These are phyloP conservation scores for Trachelus stipa DNA, from an alignment of 2,888 invertebrate species.

Conservation along the genomic window DNA sequence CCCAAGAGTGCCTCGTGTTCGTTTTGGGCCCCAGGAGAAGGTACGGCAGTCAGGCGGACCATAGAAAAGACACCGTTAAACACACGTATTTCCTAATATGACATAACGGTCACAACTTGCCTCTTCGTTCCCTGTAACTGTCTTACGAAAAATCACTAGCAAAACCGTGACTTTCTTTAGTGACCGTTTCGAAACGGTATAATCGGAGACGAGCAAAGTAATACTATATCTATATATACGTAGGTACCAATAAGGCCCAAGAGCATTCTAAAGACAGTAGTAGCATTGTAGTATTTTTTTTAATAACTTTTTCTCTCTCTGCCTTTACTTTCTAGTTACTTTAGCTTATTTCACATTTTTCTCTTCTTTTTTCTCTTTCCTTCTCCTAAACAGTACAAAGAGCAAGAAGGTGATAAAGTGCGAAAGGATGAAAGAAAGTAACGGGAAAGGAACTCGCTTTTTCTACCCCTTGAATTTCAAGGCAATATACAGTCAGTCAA, in stretches of 20 bases:
- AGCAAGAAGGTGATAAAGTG: constrained; percentile 14
- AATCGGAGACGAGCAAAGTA: constrained; percentile 10
- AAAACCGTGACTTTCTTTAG: constrained; percentile 18
- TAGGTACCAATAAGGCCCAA: background rate
- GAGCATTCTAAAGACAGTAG: background rate
- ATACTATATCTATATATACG: background rate
- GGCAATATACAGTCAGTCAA: background rate
- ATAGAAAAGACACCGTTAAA: constrained; percentile 58
- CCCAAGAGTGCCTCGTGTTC: background rate
- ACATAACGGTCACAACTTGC: constrained; percentile 60
- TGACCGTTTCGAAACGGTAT: constrained; percentile 23
- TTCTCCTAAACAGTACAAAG: constrained; percentile 7
- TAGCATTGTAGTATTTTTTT: background rate
- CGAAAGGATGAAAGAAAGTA: constrained; percentile 15
- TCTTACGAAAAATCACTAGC: constrained; percentile 13
- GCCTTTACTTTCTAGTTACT: background rate
- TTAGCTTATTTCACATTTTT: background rate
- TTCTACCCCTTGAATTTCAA: background rate
- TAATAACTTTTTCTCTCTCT: background rate
- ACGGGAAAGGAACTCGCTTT: constrained; percentile 16
- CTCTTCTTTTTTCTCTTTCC: background rate
- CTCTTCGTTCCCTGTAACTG: constrained; percentile 11
- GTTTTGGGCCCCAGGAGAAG: constrained; percentile 4
- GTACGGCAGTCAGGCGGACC: constrained; percentile 19
- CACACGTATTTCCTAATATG: constrained; percentile 63